A percentile compares a stretch with the other conserved stretches of the same genome.
phyloP scores from a whole-genome alignment of 2,888 invertebrate species.

The Arge pagana region DNA sequence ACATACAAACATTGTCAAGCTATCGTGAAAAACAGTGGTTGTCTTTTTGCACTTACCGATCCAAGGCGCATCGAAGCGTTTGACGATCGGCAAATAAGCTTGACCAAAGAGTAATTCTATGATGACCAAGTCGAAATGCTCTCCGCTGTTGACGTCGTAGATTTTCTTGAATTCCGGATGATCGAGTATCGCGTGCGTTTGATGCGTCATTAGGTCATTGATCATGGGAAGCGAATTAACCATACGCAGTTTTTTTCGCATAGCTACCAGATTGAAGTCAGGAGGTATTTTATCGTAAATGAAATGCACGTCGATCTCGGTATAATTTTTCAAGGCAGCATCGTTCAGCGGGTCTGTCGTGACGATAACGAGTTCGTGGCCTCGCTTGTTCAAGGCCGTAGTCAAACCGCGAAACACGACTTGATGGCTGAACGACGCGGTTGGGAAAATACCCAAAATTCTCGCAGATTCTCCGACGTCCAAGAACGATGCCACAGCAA shows the following conservation, averaged over 20 bases:
- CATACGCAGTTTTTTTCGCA: too few relatives aligned
- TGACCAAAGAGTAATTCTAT: constrained; percentile 62
- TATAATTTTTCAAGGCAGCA: constrained; percentile 44
- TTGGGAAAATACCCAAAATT: constrained; percentile 33
- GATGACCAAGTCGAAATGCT: constrained; percentile 64
- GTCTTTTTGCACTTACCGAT: constrained; percentile 55
- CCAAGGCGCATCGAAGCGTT: constrained; percentile 62
- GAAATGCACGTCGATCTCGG: constrained; percentile 53
- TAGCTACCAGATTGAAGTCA: too few relatives aligned
- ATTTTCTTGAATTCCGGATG: background rate
- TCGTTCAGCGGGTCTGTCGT: constrained; percentile 28
- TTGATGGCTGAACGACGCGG: constrained; percentile 36
- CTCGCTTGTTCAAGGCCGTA: constrained; percentile 30
- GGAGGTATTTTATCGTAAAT: fast-evolving
- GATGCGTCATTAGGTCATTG: background rate
- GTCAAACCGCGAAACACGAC: constrained; percentile 34
- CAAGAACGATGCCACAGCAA: background rate
- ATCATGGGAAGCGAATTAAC: too few relatives aligned
- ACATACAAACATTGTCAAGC: too few relatives aligned
- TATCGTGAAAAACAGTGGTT: background rate
- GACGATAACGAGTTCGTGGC: constrained; percentile 36
- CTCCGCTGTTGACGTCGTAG: constrained; percentile 28
- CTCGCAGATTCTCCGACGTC: constrained; percentile 18
- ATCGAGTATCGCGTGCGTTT: too few relatives aligned
- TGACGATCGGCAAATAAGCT: constrained; percentile 60